These are phyloP conservation scores for Mesaphorura yosii DNA, from an alignment of 1,140 invertebrate species.

Conservation along the genomic window DNA sequence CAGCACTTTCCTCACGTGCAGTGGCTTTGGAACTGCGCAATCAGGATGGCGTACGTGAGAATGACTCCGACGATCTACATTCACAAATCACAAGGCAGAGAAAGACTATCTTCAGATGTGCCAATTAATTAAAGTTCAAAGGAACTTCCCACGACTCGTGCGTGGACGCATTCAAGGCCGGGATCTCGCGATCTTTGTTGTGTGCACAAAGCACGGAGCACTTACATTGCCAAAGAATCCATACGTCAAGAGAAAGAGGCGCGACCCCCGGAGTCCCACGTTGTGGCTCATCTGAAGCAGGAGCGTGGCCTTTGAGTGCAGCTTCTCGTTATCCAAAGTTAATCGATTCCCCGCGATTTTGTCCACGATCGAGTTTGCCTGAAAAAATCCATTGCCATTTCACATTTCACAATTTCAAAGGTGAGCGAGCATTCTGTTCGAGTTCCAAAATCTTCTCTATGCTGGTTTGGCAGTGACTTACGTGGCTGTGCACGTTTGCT, in stretches of 20 bases:
- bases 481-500: constrained; percentile 5
- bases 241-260: constrained; percentile 6
- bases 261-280: constrained; percentile 5
- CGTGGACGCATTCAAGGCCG: too few relatives aligned
- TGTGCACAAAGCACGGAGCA: too few relatives aligned
- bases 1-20: too few relatives aligned
- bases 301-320: constrained; percentile 7
- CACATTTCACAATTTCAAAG: neutral
- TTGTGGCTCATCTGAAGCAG: constrained; percentile 7
- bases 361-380: constrained; percentile 11
- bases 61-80: too few relatives aligned
- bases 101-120: too few relatives aligned
- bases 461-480: too few relatives aligned
- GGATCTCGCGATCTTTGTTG: too few relatives aligned
- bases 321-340: neutral
- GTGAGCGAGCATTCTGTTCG: neutral
- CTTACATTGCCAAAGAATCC: constrained; percentile 13
- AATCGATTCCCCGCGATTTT: neutral
- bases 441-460: neutral
- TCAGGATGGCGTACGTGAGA: too few relatives aligned
- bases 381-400: neutral
- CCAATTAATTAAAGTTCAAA: too few relatives aligned
- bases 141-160: too few relatives aligned
- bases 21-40: too few relatives aligned
- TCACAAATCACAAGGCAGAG: too few relatives aligned